Evolutionary conservation across 2,113 vertebrate genomes (phyloP).

Genomic region (Tautogolabrus adspersus): DNA sequence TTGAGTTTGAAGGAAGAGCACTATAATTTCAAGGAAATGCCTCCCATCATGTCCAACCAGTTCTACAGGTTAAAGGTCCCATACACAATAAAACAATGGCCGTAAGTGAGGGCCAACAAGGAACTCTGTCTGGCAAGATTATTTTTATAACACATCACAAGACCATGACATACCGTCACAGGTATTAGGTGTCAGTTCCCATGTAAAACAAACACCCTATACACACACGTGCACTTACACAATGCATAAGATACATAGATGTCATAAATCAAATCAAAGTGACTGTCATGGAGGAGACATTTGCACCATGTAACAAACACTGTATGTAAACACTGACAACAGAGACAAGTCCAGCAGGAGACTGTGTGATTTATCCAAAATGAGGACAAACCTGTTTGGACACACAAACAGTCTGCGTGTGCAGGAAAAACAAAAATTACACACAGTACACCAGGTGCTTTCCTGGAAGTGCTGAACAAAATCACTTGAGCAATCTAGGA

Average conservation of each 20-base stretch:
- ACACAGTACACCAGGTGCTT: conserved; percentile 6
- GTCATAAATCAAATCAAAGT: conserved; percentile 15
- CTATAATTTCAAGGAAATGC: conserved; percentile 36
- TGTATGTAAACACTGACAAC: conserved; percentile 5
- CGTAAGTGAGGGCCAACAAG: not conserved
- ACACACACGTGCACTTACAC: not conserved
- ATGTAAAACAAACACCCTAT: conserved; percentile 4
- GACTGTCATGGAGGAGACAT: conserved; percentile 1
- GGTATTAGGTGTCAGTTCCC: not conserved
- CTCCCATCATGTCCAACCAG: conserved; percentile 41
- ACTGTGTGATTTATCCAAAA: conserved; percentile 25
- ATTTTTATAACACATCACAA: not conserved
- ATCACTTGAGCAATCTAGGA: conserved; percentile 61
- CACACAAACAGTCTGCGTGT: not conserved
- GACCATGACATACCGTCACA: not conserved
- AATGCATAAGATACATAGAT: not conserved
- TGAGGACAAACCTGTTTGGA: conserved; percentile 37
- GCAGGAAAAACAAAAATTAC: not conserved
- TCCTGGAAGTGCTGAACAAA: conserved; percentile 4
- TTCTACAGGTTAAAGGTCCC: conserved; percentile 65
- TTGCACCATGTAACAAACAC: conserved; percentile 19
- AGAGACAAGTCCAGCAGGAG: not conserved
- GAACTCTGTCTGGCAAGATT: not conserved
- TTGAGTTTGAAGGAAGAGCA: conserved; percentile 12
- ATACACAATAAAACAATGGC: conserved; percentile 20